Conservation (phyloP, 1,140 invertebrate species). For the Aphis gossypii region DNA sequence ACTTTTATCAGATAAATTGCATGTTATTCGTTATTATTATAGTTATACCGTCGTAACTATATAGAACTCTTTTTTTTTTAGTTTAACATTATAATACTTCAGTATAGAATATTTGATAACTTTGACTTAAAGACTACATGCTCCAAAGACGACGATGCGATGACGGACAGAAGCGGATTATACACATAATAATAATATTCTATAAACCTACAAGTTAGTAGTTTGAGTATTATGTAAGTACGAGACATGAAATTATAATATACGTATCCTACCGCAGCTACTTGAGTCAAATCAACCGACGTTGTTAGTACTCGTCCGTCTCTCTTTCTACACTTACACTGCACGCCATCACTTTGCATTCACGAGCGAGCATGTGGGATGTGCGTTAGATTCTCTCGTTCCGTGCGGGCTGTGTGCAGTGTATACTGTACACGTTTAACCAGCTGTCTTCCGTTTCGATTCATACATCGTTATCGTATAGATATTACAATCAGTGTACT, state of each 20-base stretch:
- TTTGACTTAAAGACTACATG: neutral
- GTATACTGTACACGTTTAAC: too few relatives aligned
- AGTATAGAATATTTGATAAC: too few relatives aligned
- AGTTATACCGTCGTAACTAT: too few relatives aligned
- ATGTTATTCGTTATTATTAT: too few relatives aligned
- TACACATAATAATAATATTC: neutral
- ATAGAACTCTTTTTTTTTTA: too few relatives aligned
- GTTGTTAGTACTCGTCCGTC: neutral
- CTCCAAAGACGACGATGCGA: neutral
- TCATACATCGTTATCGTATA: too few relatives aligned
- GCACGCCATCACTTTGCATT: neutral
- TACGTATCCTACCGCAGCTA: neutral
- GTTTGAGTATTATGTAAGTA: neutral
- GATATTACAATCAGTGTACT: too few relatives aligned
- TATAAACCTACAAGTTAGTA: neutral
- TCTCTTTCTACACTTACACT: neutral
- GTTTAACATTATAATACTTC: too few relatives aligned
- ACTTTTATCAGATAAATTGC: too few relatives aligned
- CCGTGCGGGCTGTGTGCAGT: too few relatives aligned
- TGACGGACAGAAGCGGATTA: neutral
- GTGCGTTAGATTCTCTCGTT: too few relatives aligned
- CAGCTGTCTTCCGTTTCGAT: neutral
- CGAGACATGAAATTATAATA: neutral
- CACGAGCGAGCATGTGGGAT: neutral
- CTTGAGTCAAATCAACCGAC: neutral